Conservation (phyloP, 2,797 vertebrate genomes). For the Anguilla marmorata region DNA sequence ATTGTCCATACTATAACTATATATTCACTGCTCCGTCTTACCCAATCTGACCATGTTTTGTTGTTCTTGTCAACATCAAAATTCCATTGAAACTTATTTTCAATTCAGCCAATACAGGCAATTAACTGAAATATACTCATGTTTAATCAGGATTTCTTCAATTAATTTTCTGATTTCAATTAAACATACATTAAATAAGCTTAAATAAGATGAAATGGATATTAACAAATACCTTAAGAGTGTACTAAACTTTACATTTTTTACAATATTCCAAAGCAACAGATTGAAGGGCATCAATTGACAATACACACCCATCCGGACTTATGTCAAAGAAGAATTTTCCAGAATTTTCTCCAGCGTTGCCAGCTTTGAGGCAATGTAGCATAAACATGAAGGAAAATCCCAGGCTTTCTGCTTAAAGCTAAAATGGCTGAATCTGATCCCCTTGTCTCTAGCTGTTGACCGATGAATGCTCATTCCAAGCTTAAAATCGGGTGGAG, state of each 20-base stretch:
- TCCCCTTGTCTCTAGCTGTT: not conserved
- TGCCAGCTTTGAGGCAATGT: not conserved
- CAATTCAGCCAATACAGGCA: too few species aligned
- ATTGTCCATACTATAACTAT: not conserved
- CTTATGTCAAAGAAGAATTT: not conserved
- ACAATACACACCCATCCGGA: not conserved
- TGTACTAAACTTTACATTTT: too few species aligned
- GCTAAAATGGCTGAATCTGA: not conserved
- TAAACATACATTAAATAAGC: too few species aligned
- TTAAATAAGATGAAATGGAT: too few species aligned
- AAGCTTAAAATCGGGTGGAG: conserved; percentile 56
- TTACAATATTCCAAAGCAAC: not conserved
- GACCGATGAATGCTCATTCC: conserved; percentile 1
- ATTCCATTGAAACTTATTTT: too few species aligned
- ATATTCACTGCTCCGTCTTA: not conserved
- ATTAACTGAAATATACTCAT: too few species aligned
- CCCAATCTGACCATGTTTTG: not conserved
- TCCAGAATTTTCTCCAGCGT: not conserved
- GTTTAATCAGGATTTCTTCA: too few species aligned
- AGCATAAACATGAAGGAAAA: not conserved
- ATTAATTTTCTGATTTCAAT: too few species aligned
- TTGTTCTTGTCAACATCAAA: not conserved
- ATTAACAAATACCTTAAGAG: too few species aligned
- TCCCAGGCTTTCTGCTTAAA: not conserved
- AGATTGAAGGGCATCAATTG: not conserved